These are phyloP conservation scores for Pituophis catenifer DNA, from an alignment of 2,113 vertebrate genomes.

Conservation along the genomic window DNA sequence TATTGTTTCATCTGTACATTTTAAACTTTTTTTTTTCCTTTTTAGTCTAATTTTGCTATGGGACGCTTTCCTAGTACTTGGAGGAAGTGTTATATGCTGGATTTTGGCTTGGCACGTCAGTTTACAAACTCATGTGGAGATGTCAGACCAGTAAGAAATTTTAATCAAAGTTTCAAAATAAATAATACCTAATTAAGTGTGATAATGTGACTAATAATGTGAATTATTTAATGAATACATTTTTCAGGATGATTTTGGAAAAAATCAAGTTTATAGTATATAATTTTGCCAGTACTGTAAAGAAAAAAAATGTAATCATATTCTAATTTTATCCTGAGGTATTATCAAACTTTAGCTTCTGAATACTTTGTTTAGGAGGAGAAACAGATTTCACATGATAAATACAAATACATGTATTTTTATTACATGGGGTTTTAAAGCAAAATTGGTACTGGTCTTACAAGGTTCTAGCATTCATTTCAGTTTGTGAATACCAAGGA, in stretches of 20 bases:
- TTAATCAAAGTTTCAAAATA: conserved; percentile 9
- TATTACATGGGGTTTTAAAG: neutral
- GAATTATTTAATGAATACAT: conserved; percentile 18
- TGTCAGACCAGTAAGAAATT: conserved; percentile 91
- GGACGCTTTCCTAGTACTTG: conserved; percentile 96
- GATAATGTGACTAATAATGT: neutral
- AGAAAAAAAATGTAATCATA: neutral
- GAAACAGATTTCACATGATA: conserved; percentile 20
- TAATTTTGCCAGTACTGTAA: conserved; percentile 15
- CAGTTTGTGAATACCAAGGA: neutral
- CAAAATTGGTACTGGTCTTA: neutral
- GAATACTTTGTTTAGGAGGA: conserved; percentile 1
- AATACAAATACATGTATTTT: neutral
- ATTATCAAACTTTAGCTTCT: conserved; percentile 10
- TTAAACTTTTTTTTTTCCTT: conserved; percentile 41
- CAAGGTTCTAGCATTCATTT: neutral
- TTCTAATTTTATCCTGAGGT: conserved; percentile 22
- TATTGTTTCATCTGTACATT: neutral
- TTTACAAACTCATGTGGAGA: conserved; percentile 98
- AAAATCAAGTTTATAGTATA: neutral
- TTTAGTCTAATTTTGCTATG: conserved; percentile 98
- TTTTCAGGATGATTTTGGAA: neutral
- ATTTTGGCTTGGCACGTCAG: conserved; percentile 96
- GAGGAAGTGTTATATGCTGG: conserved; percentile 97
- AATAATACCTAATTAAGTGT: conserved; percentile 2